A percentile compares a stretch with the other conserved stretches of the same genome.
phyloP scores from a whole-genome alignment of 35 echinoderm and acorn worm genomes.

The Strongylocentrotus purpuratus region DNA sequence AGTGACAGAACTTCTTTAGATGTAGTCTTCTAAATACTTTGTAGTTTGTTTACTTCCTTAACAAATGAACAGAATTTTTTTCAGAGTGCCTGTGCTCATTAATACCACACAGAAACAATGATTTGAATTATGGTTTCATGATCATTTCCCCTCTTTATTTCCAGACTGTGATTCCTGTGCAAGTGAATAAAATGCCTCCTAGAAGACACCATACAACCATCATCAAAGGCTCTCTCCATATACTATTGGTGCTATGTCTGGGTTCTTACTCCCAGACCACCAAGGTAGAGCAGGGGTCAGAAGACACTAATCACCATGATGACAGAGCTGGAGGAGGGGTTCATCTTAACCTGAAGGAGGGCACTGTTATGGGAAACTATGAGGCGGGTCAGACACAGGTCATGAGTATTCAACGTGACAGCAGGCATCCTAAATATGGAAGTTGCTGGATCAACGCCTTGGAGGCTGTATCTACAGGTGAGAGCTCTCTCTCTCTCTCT shows the following conservation, averaged over 20 bases:
- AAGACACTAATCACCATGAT: not conserved
- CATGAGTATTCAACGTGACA: constrained; percentile 52
- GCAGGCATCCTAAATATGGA: constrained; percentile 80
- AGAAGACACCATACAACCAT: not conserved
- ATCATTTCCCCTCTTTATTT: not conserved
- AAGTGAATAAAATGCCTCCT: not conserved
- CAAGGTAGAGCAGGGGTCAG: not conserved
- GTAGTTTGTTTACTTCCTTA: no score
- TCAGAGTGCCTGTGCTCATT: no score
- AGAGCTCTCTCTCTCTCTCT: not conserved
- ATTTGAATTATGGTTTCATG: not conserved
- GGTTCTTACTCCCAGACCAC: not conserved
- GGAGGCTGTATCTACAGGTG: constrained; percentile 17
- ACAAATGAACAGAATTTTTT: no score
- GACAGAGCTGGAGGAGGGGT: not conserved
- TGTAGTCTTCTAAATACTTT: no score
- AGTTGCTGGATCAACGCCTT: constrained; percentile 85
- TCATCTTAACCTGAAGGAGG: constrained; percentile 40
- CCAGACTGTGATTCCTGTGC: not conserved
- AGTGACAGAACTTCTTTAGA: no score
- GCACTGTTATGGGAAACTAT: constrained; percentile 33
- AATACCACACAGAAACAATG: no score
- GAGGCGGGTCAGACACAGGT: constrained; percentile 63
- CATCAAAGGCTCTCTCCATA: not conserved
- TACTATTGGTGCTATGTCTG: not conserved